Conservation (phyloP, 2,888 invertebrate species). For the Nomada fabriciana region DNA sequence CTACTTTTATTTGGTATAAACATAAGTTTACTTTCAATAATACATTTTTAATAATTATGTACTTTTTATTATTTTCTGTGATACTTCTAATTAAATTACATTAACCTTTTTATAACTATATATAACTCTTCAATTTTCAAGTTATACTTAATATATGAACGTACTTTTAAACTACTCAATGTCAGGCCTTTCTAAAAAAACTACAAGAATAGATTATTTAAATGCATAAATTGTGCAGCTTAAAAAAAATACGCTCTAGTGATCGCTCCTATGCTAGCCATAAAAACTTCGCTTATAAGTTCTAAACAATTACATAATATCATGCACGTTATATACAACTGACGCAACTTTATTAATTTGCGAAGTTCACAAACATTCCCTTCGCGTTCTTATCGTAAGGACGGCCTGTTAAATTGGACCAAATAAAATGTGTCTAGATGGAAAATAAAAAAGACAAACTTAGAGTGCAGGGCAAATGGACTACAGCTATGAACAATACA, state of each 20-base stretch:
- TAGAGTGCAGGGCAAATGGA: background rate
- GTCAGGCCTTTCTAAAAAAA: background rate
- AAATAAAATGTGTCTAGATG: background rate
- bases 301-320: background rate
- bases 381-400: background rate
- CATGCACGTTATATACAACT: background rate
- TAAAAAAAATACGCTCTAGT: too few relatives aligned
- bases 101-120: background rate
- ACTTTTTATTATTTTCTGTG: background rate
- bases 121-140: background rate
- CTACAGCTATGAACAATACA: background rate
- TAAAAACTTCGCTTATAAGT: too few relatives aligned
- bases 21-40: background rate
- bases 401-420: background rate
- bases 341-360: background rate
- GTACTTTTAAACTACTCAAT: background rate
- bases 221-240: background rate
- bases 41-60: background rate
- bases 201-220: background rate
- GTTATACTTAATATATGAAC: too few relatives aligned
- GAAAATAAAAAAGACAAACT: background rate
- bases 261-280: too few relatives aligned
- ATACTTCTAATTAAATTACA: background rate
- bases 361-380: background rate
- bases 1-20: too few relatives aligned